Base-by-base conservation (phyloP, 92 coral and sea anemone genomes). In the Palythoa grandiflora region DNA sequence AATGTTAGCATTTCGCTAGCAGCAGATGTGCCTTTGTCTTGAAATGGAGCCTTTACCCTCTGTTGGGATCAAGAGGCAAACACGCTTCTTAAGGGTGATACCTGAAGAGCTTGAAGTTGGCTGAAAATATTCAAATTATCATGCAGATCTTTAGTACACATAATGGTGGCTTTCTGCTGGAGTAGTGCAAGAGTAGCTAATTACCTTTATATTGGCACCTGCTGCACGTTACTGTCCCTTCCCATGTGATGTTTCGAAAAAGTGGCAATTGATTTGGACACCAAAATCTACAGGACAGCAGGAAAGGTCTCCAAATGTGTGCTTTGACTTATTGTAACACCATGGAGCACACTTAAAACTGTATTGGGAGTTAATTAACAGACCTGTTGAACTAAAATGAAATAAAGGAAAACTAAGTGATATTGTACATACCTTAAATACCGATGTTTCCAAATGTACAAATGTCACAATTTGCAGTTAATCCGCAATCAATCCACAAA, bases 241-340 rank as follows among this genome's bases (percentile, higher is more conserved):
- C 16, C 47, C 75, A 70, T 70, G 75, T 70, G 75, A 70, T 6
- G 75, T 70, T 70, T 70, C 75, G 39, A 70, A 70, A 70, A 70
- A 70, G 75, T 70, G 75, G 35, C n/a, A 44, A 70, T 70, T 15
- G 48, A 70, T 70, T 70, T 70, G 48, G 35, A 70, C 75, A 70
- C 75, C 75, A 36, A 70, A 70, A 70, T 70, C 75, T 70, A 44
- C 75, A 70, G 35, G 75, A 36, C 75, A 36, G 75, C 75, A 70
- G 48, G 75, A 70, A 70, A 70, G 75, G 75, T 70, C 75, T 68
- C 74, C 74, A 21, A 68, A 68, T 68, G 74, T 68, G 74, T 68
- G 74, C 74, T 36, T 70, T 70, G 75, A 70, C 75, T 70, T 68
- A 68, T 28, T 28, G 28, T 28, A 28, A 28, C 28, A 28, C 28